Evolutionary conservation across 2,113 vertebrate genomes (phyloP), one percentile per base, ranked within the genome.

Genomic region (Aldabrachelys gigantea): DNA sequence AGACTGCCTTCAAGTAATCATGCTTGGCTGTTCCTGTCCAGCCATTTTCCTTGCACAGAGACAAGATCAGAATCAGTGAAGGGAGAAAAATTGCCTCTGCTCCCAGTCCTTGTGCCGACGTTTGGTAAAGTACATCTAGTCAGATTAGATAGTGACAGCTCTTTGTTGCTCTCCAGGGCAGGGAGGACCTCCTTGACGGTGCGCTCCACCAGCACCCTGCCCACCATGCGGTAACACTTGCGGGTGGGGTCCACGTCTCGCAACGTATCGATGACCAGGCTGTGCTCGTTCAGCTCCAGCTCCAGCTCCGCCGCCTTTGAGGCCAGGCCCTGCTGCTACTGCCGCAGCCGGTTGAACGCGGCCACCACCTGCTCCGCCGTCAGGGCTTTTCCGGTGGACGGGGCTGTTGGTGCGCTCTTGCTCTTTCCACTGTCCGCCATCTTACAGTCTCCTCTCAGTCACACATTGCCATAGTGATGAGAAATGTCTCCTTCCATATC

Each of bases 231-330:
- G 95, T 98, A 99, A 95, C 99, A 99, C 90, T 98, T 99, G 41
- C 99, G 98, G 0, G 98, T 98, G 8, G 99, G 98, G 29, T 99
- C 99, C 29, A 99, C 99, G 3, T 99, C 99, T 87, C 98, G 98
- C 93, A 99, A 97, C 0, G 99, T 99, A 54, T 99, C 99, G 2
- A 99, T 99, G 84, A 99, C 99, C 85, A 99, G 97, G 93, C 99
- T 99, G 96, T 99, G 99, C 94, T 99, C 99, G 24, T 99, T 99
- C 94, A 99, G 96, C n/a, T 99, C 99, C 99, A 99, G 99, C 97
- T 99, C 99, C 93, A 99, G 91, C 94, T 99, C 99, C 1, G 99
- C 99, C 6, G 98, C 98, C 95, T 99, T 99, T 11, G 99, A 99
- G 1, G 99, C 99, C 96, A 99, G 97, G 5, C 98, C 98, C 38